Conservation (phyloP, 2,888 invertebrate species). For the Gandaritis pyraliata region DNA sequence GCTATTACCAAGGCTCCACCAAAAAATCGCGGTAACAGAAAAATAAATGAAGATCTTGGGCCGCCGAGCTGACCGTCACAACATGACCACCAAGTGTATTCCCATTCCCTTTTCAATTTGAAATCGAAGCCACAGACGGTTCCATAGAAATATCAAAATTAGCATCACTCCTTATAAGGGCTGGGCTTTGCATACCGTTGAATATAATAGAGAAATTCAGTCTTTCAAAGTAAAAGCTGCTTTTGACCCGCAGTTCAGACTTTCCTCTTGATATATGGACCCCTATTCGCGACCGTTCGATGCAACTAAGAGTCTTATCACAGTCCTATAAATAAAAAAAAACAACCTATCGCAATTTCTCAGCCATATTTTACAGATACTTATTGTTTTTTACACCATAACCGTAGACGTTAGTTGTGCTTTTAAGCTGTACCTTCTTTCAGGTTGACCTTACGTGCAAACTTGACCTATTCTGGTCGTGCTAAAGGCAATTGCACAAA, state of each 20-base stretch:
- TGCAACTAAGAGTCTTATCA: too few relatives aligned
- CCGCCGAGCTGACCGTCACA: too few relatives aligned
- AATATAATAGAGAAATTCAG: conserved; percentile 20
- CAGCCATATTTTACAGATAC: too few relatives aligned
- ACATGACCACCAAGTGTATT: too few relatives aligned
- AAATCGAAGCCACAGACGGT: neutral
- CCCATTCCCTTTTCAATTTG: neutral
- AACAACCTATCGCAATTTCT: too few relatives aligned
- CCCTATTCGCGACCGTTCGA: neutral
- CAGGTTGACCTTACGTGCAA: conserved; percentile 14
- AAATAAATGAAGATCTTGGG: too few relatives aligned
- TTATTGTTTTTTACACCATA: too few relatives aligned
- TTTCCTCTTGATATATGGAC: conserved; percentile 29
- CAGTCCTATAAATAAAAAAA: too few relatives aligned
- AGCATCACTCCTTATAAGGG: conserved; percentile 6
- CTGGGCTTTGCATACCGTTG: conserved; percentile 17
- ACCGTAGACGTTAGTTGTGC: too few relatives aligned
- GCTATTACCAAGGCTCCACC: too few relatives aligned
- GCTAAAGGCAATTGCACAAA: conserved; percentile 11
- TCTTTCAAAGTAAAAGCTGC: conserved; percentile 26
- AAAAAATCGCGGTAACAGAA: too few relatives aligned
- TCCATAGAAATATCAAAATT: conserved; percentile 2
- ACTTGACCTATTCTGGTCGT: conserved; percentile 21
- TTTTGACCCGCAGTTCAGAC: conserved; percentile 32
- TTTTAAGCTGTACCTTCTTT: neutral